Percentiles rank a stretch among this genome's conserved stretches.
These are phyloP conservation scores for Orthosia cruda DNA, from an alignment of 2,888 invertebrate genomes.

Conservation along the genomic window DNA sequence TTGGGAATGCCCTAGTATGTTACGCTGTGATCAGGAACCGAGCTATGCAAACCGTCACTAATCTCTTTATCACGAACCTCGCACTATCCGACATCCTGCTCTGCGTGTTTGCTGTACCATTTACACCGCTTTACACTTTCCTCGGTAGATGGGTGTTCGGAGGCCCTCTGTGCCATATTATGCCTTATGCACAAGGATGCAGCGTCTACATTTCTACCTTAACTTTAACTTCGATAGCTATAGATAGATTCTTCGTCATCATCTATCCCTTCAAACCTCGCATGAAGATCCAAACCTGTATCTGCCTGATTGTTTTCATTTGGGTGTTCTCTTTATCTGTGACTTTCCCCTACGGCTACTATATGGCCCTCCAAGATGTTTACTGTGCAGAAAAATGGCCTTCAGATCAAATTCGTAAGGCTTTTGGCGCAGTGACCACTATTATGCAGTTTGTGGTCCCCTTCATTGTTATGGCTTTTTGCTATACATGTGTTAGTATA, in stretches of 20 bases:
- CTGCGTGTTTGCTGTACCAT: slow-evolving; percentile 96
- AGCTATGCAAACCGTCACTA: slow-evolving; percentile 98
- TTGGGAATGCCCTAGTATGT: slow-evolving; percentile 96
- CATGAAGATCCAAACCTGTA: slow-evolving; percentile 95
- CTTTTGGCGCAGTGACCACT: slow-evolving; percentile 95
- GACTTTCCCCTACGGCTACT: slow-evolving; percentile 96
- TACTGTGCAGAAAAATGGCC: slow-evolving; percentile 96
- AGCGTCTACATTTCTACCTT: slow-evolving; percentile 98
- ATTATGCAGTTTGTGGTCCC: slow-evolving; percentile 97
- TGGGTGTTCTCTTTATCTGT: slow-evolving; percentile 96
- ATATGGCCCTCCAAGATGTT: slow-evolving; percentile 92
- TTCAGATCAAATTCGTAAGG: slow-evolving; percentile 93
- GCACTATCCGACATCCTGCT: slow-evolving; percentile 97
- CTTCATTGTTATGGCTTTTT: slow-evolving; percentile 96
- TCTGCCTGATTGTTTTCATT: slow-evolving; percentile 95
- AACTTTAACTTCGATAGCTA: slow-evolving; percentile 97
- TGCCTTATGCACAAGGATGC: slow-evolving; percentile 97
- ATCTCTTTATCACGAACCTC: slow-evolving; percentile 97
- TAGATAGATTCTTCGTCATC: slow-evolving; percentile 98
- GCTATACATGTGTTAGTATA: slow-evolving; percentile 96
- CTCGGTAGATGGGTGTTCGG: slow-evolving; percentile 97
- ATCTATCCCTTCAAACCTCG: slow-evolving; percentile 96
- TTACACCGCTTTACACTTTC: slow-evolving; percentile 97
- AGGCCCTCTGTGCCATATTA: slow-evolving; percentile 95
- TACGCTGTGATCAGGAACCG: slow-evolving; percentile 96